Base-by-base conservation (phyloP, 2,113 vertebrate genomes). In the Aphyosemion australe region DNA sequence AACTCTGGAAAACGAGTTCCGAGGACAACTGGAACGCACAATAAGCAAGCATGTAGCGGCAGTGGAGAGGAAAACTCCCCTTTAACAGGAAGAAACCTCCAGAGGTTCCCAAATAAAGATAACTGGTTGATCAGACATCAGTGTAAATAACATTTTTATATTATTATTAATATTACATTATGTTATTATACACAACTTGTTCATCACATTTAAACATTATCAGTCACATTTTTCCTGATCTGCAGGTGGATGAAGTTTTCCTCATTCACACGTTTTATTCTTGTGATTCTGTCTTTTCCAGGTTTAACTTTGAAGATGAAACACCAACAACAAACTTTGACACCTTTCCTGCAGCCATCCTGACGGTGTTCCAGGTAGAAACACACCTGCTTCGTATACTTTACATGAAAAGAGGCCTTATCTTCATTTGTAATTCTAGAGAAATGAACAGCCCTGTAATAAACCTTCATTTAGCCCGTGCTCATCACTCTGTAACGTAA, bases 251-350 rank as follows among this genome's bases (percentile, higher is more conserved):
- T 41, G 26, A 26, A 26, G 26, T 26, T 26, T 26, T 26, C 5
- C 39, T 32, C 32, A 14, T 48, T 66, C 34, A 56, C 49, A 37
- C 13, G 54, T 10, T 3, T 3, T 0, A 57, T 58, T n/a, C 1
- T 12, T 4, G 13, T 65, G 1, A 1, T 56, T 69, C n/a, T 84
- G 47, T 37, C 48, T 71, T 14, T n/a, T 79, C 41, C 72, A 99
- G 97, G 88, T 99, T 99, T 89, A 98, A 97, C 88, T 99, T 98
- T 90, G 88, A 94, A 46, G 92, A 97, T 0, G 95, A 97, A 90
- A 98, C 96, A 0, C 95, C 96, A 1, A 96, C 95, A 0, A 99
- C 96, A 7, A 98, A 98, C 87, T 98, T 99, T 0, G 95, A 99
- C 71, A 99, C 95, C 34, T 99, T 99, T 68, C 95, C 97, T 2